Evolutionary conservation across 37 sponge, comb jelly and placozoan genomes (phyloP).

Genomic region (Ephydatia muelleri): DNA sequence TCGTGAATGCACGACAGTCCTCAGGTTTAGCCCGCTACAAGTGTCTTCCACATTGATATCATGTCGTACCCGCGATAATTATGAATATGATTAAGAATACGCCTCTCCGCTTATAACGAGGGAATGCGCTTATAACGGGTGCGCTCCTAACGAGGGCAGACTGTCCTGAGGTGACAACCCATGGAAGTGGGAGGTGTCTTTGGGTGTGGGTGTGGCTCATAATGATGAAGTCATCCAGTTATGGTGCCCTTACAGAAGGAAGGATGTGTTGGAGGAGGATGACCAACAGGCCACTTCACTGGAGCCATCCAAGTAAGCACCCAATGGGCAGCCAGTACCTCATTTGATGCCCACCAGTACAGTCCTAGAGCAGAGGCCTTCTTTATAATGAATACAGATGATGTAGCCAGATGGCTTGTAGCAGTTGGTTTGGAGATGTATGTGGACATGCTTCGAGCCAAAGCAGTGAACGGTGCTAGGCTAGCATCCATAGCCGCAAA

Average conservation of each 20-base stretch:
- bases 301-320: background rate
- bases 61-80: no score
- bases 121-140: no score
- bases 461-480: constrained; percentile 22
- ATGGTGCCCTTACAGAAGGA: background rate
- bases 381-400: constrained; percentile 7
- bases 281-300: background rate
- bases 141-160: no score
- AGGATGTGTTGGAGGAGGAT: background rate
- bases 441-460: constrained; percentile 14
- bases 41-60: no score
- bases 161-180: no score
- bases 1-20: no score
- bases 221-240: background rate
- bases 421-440: constrained; percentile 55
- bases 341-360: background rate
- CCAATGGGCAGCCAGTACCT: background rate
- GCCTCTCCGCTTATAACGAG: no score
- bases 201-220: background rate
- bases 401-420: constrained; percentile 45
- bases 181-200: no score
- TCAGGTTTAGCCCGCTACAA: no score
- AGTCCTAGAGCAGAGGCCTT: constrained; percentile 42
- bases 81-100: no score
- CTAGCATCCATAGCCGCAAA: constrained; percentile 27